Base-by-base conservation (phyloP, 2,113 vertebrate genomes). In the Carassius auratus region DNA sequence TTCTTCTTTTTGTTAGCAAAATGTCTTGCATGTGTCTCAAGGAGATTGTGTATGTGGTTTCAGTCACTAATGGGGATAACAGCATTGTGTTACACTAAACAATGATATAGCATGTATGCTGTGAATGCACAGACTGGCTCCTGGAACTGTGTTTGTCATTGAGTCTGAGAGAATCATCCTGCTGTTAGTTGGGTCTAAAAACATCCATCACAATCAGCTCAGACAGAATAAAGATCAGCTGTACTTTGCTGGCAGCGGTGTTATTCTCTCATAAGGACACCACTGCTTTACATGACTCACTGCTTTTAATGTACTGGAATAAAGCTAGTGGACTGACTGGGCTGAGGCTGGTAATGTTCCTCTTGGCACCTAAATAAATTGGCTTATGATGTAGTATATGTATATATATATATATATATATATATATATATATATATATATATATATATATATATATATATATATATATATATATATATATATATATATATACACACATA, bases 131-230 rank as follows among this genome's bases (percentile, higher is more conserved):
- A 19, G 61, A 48, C 14, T 5, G 10, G 26, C 59, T 80, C 55
- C 3, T 8, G 3, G 19, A 61, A 78, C 55, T 2, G 4, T 45
- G 78, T 76, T 76, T 76, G 75, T 33, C 75, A 76, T 55, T 76
- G 76, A 66, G n/a, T 74, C 52, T 48, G 52, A 23, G 66, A 80
- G 55, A 45, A 71, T 52, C 13, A 52, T 78, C 76, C 66, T 80
- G 76, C 66, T 55, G 64, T 52, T 36, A 50, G 68, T 33, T 48
- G 55, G 19, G 13, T 26, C 84, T 81, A 61, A 77, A 76, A 76
- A 76, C 83, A 85, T 85, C 69, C 71, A 50, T 84, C 68, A 57
- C 83, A 87, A 82, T 83, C 62, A 73, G 83, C 45, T 87, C 36
- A 85, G 68, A 59, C 66, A 45, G 45, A 81, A 75, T 79, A 68